Percentiles rank a stretch among this genome's conserved stretches.
phyloP scores from a whole-genome alignment of 2,888 invertebrate species.

The Dolichopus griseipennis region DNA sequence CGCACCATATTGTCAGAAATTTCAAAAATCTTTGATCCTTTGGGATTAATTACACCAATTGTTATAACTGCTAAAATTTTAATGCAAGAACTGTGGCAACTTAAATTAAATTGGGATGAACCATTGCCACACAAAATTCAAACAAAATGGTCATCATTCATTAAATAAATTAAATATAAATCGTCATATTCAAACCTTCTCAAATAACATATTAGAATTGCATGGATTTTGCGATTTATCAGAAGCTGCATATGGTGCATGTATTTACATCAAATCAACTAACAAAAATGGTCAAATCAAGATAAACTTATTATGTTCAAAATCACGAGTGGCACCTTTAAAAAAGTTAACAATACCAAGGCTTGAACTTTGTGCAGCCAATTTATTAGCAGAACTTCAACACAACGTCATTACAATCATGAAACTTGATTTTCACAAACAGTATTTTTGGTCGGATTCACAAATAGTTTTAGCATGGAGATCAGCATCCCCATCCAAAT shows the following conservation, averaged over 20 bases:
- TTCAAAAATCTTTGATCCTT: slow-evolving; percentile 19
- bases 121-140: slow-evolving; percentile 15
- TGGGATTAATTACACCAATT: slow-evolving; percentile 18
- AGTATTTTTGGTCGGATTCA: background rate
- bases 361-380: slow-evolving; percentile 16
- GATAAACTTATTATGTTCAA: slow-evolving; percentile 17
- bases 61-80: slow-evolving; percentile 19
- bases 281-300: slow-evolving; percentile 9
- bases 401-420: background rate
- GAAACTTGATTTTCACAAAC: background rate
- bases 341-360: slow-evolving; percentile 14
- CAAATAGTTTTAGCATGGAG: background rate
- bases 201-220: slow-evolving; percentile 12
- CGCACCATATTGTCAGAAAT: slow-evolving; percentile 14
- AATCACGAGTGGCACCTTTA: slow-evolving; percentile 17
- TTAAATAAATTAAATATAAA: background rate
- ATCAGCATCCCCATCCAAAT: background rate
- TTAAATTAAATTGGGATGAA: slow-evolving; percentile 19
- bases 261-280: slow-evolving; percentile 12
- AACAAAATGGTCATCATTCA: slow-evolving; percentile 11
- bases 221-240: slow-evolving; percentile 20
- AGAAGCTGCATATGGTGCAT: slow-evolving; percentile 16
- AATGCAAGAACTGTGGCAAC: slow-evolving; percentile 19
- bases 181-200: background rate
- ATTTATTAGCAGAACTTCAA: slow-evolving; percentile 11